A percentile compares a stretch with the other conserved stretches of the same genome.
Evolutionary conservation across 2,113 vertebrate species (phyloP).

Genomic region (Scophthalmus maximus): DNA sequence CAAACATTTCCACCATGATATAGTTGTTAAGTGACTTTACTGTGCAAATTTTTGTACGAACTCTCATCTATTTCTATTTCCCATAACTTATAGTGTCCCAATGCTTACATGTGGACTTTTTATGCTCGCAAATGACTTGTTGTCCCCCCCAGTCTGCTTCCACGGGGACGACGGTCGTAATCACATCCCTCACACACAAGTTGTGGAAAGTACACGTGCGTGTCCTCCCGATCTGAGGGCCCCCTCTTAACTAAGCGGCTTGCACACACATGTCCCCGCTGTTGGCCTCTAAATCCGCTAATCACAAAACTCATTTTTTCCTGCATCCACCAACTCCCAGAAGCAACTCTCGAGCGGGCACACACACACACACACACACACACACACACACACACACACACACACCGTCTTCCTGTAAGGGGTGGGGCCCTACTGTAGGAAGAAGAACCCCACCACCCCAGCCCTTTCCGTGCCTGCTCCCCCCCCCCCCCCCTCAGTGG

Average conservation of each 20-base stretch:
- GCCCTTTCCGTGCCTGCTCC: neutral
- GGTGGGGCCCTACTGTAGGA: constrained; percentile 90
- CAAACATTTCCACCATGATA: too few species aligned
- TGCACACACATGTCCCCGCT: constrained; percentile 64
- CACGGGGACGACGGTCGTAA: neutral
- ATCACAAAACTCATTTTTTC: constrained; percentile 75
- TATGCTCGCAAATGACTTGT: neutral
- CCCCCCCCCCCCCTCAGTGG: constrained; percentile 73
- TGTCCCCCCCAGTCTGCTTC: neutral
- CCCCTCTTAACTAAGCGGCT: constrained; percentile 57
- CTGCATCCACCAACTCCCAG: constrained; percentile 47
- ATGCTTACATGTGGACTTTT: neutral
- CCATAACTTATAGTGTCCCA: neutral
- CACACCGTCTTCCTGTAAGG: constrained; percentile 83
- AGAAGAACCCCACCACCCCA: constrained; percentile 27
- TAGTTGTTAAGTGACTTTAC: too few species aligned
- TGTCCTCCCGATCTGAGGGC: constrained; percentile 16
- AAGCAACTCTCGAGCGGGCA: constrained; percentile 13
- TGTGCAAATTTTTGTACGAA: too few species aligned
- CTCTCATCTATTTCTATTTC: neutral
- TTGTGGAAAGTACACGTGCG: neutral
- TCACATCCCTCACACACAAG: neutral
- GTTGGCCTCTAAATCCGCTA: constrained; percentile 66
- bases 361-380: constrained; percentile 25
- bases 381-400: constrained; percentile 35